Conservation (phyloP, 2,888 invertebrate genomes). For the Hirtodrosophila confusa region DNA sequence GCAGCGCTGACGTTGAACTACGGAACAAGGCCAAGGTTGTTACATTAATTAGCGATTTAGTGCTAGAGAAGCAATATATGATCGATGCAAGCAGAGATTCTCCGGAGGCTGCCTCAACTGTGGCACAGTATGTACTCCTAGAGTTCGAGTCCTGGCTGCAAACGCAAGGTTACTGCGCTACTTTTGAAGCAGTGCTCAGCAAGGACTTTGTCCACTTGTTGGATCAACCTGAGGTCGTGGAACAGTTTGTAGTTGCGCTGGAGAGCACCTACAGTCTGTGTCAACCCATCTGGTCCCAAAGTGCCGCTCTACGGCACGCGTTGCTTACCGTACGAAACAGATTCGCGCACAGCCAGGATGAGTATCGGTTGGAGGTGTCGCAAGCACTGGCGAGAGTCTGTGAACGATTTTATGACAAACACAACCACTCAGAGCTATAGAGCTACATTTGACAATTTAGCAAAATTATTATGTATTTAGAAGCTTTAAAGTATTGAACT, state of each 20-base stretch:
- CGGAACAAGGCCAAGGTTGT: slow-evolving; percentile 86
- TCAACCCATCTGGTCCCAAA: slow-evolving; percentile 74
- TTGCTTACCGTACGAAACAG: slow-evolving; percentile 77
- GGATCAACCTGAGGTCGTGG: slow-evolving; percentile 78
- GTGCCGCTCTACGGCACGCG: slow-evolving; percentile 71
- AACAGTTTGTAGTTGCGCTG: slow-evolving; percentile 76
- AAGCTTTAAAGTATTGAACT: slow-evolving; percentile 23
- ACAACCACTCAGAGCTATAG: slow-evolving; percentile 72
- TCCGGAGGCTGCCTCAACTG: slow-evolving; percentile 51
- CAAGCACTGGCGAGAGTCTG: slow-evolving; percentile 62
- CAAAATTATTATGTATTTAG: slow-evolving; percentile 6
- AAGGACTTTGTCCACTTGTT: slow-evolving; percentile 72
- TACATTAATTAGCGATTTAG: slow-evolving; percentile 86
- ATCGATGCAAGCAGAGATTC: slow-evolving; percentile 50
- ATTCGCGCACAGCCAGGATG: slow-evolving; percentile 72
- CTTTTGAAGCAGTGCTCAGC: slow-evolving; percentile 69
- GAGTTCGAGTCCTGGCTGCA: slow-evolving; percentile 78
- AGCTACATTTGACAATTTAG: slow-evolving; percentile 8
- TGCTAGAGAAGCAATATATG: slow-evolving; percentile 84
- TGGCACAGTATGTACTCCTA: slow-evolving; percentile 78
- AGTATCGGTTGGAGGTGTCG: slow-evolving; percentile 80
- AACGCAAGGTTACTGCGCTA: slow-evolving; percentile 75
- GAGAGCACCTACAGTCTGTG: slow-evolving; percentile 72
- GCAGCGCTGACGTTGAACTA: slow-evolving; percentile 84
- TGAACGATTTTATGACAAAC: slow-evolving; percentile 53